These are phyloP conservation scores for Thalpophila matura DNA, from an alignment of 2,888 invertebrate genomes.

Conservation along the genomic window DNA sequence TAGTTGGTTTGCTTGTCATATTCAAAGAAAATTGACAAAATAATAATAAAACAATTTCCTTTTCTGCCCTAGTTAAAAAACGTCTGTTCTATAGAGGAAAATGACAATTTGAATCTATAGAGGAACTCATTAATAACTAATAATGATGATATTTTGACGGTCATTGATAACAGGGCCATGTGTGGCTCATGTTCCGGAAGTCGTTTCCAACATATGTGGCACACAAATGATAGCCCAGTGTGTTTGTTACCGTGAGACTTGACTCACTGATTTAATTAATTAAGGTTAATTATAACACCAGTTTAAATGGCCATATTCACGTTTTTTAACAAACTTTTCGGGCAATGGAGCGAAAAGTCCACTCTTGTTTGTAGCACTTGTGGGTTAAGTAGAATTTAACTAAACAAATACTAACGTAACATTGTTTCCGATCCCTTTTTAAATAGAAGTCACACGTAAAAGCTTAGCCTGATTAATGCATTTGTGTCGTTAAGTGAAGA, in stretches of 20 bases:
- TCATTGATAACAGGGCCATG: constrained; percentile 53
- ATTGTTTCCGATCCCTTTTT: constrained; percentile 41
- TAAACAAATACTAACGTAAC: constrained; percentile 45
- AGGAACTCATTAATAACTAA: constrained; percentile 44
- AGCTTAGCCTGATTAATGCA: constrained; percentile 79
- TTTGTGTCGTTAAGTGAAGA: constrained; percentile 84
- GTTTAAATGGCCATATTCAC: constrained; percentile 65
- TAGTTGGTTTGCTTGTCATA: no score
- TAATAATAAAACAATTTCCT: background rate
- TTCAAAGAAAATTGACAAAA: no score
- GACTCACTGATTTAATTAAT: constrained; percentile 77
- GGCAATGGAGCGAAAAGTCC: constrained; percentile 49
- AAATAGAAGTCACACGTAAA: constrained; percentile 64
- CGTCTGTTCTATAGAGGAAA: background rate
- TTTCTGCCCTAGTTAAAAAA: constrained; percentile 2
- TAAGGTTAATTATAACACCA: constrained; percentile 84
- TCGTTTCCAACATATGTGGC: constrained; percentile 56
- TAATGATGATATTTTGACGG: constrained; percentile 53
- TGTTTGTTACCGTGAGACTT: constrained; percentile 79
- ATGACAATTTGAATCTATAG: constrained; percentile 34
- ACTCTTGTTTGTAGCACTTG: constrained; percentile 32
- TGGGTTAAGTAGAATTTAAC: constrained; percentile 50
- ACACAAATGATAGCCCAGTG: constrained; percentile 71
- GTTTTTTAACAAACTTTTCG: constrained; percentile 59
- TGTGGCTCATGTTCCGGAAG: constrained; percentile 59